Percentiles rank a stretch among this genome's conserved stretches.
These are phyloP conservation scores for Pycnomerus fuliginosus DNA, from an alignment of 2,888 invertebrate genomes.

Conservation along the genomic window DNA sequence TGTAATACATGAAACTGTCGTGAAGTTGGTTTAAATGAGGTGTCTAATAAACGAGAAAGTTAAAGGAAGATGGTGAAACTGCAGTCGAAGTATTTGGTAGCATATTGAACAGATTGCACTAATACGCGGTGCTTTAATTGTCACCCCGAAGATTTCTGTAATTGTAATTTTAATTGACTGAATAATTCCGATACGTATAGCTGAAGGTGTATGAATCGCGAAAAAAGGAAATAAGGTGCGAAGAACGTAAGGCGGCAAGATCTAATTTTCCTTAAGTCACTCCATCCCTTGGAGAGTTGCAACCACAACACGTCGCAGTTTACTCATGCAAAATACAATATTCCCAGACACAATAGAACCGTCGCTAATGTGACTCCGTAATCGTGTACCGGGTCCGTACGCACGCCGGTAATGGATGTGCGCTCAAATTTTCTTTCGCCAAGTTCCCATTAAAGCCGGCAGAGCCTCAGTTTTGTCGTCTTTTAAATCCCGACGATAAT, in stretches of 20 bases:
- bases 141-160: too few relatives aligned
- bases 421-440: constrained; percentile 12
- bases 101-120: constrained; percentile 43
- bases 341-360: constrained; percentile 39
- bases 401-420: constrained; percentile 18
- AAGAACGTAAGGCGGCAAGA: constrained; percentile 36
- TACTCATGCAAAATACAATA: constrained; percentile 44
- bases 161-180: too few relatives aligned
- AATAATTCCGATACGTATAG: constrained; percentile 23
- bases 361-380: constrained; percentile 39
- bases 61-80: constrained; percentile 5
- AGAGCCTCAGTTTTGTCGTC: too few relatives aligned
- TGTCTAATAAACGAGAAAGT: too few relatives aligned
- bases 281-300: constrained; percentile 39
- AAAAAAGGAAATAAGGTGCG: constrained; percentile 35
- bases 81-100: constrained; percentile 37
- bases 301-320: constrained; percentile 44
- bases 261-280: constrained; percentile 46
- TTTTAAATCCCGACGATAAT: too few relatives aligned
- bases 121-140: constrained; percentile 42
- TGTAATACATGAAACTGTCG: constrained; percentile 9
- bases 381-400: constrained; percentile 34
- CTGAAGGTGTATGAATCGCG: constrained; percentile 32
- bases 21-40: not conserved
- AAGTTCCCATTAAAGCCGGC: too few relatives aligned